Base-by-base conservation (phyloP, 2,113 vertebrate genomes). In the Coryphaenoides rupestris region DNA sequence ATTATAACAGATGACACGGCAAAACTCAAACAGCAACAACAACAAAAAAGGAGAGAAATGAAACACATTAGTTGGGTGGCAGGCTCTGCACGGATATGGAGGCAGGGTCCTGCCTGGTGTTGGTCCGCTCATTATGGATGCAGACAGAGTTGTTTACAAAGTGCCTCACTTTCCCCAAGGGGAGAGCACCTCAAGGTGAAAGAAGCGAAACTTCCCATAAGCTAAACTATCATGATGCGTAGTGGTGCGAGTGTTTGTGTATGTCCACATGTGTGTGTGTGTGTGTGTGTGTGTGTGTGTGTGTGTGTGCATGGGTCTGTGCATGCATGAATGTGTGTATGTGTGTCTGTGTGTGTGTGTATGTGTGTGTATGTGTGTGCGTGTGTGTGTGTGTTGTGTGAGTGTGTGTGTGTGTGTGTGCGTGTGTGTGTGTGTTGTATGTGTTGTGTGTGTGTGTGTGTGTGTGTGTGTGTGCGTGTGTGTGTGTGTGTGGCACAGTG, bases 81-180 rank as follows among this genome's bases (percentile, higher is more conserved):
- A 63, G 21, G 19, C 13, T 69, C 79, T 68, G 53, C 74, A 73
- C 73, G 69, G 81, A 77, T 75, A 76, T 77, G 72, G 53, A 79
- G 5, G 6, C 40, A 63, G 53, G 60, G 57, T 21, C 4, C 2
- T 69, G 45, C 62, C 28, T 63, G 55, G 73, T 68, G 77, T 52
- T 69, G 71, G 62, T 71, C n/a, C 26, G 70, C 73, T 60, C 56
- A 77, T 81, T 73, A 80, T 75, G 63, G 67, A 84, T 78, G 82
- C 76, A 61, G 72, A 59, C 79, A 65, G 68, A 66, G 55, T 63
- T 84, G 75, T 83, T 86, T 81, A 79, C 77, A 77, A 56, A 77
- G 68, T 50, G 58, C 71, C 54, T 73, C 16, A 17, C 47, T 61
- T 63, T 77, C 70, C 80, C 77, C 1, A 2, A 68, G 78, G 77